These are phyloP conservation scores for Creontiades dilutus DNA, from an alignment of 2,888 invertebrate species.

Conservation along the genomic window DNA sequence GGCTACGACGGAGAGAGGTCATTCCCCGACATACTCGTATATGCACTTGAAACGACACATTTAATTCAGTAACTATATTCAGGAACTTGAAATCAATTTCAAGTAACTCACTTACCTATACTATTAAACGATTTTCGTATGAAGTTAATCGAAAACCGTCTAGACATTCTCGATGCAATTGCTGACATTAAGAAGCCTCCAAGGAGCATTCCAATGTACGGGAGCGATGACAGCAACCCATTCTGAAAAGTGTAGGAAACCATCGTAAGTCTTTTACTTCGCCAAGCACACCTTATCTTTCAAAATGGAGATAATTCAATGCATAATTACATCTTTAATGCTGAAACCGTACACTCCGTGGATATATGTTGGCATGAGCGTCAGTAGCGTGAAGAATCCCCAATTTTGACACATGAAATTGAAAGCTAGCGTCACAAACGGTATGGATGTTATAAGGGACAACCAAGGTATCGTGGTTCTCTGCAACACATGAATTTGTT, in stretches of 20 bases:
- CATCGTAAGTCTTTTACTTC: too few species aligned
- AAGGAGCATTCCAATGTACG: conserved; percentile 87
- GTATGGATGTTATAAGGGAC: conserved; percentile 83
- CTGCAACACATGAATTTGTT: conserved; percentile 77
- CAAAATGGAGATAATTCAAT: not conserved
- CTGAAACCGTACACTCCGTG: conserved; percentile 85
- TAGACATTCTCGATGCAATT: conserved; percentile 82
- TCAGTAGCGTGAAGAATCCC: conserved; percentile 91
- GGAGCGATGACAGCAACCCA: conserved; percentile 85
- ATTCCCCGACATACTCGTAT: too few species aligned
- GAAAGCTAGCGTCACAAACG: conserved; percentile 85
- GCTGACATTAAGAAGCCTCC: conserved; percentile 86
- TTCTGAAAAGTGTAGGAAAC: conserved; percentile 79
- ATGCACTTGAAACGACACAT: too few species aligned
- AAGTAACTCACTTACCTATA: conserved; percentile 80
- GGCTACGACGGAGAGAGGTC: too few species aligned
- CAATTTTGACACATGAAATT: conserved; percentile 88
- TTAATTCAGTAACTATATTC: too few species aligned
- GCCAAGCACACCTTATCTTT: too few species aligned
- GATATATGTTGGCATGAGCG: conserved; percentile 90
- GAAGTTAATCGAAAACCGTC: conserved; percentile 80
- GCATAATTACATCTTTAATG: conserved; percentile 82
- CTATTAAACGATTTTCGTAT: conserved; percentile 85
- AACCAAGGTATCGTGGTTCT: conserved; percentile 85
- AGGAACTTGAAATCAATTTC: too few species aligned